Evolutionary conservation across 2,888 invertebrate genomes (phyloP).

Genomic region (Eupithecia dodoneata): DNA sequence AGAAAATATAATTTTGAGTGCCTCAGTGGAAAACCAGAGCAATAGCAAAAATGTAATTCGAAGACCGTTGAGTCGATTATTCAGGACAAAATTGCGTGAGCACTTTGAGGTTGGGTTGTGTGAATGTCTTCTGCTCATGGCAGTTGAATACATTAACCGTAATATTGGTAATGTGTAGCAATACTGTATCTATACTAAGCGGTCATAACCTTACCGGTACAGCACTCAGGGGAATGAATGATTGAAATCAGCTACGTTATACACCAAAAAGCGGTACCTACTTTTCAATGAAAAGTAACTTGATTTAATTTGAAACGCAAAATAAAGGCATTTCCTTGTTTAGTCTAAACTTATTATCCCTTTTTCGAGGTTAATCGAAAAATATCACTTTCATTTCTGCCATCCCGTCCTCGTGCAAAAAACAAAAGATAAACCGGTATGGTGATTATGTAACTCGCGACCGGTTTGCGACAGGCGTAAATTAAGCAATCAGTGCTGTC

Average conservation of each 20-base stretch:
- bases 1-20: background rate
- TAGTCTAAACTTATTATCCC: background rate
- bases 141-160: constrained; percentile 4
- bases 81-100: background rate
- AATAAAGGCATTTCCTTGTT: background rate
- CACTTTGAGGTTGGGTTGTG: background rate
- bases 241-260: background rate
- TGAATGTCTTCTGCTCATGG: background rate
- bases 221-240: background rate
- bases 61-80: background rate
- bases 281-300: background rate
- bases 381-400: constrained; percentile 1
- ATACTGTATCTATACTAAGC: background rate
- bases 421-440: background rate
- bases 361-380: constrained; percentile 5
- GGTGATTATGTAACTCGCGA: too few species aligned
- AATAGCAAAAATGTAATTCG: background rate
- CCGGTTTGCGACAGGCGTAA: too few species aligned
- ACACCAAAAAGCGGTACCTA: background rate
- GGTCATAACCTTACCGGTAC: background rate
- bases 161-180: background rate
- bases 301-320: background rate
- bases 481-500: too few species aligned
- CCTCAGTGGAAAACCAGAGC: background rate
- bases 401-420: background rate